phyloP scores from a whole-genome alignment of 2,797 vertebrate genomes.

The Lerista edwardsae region DNA sequence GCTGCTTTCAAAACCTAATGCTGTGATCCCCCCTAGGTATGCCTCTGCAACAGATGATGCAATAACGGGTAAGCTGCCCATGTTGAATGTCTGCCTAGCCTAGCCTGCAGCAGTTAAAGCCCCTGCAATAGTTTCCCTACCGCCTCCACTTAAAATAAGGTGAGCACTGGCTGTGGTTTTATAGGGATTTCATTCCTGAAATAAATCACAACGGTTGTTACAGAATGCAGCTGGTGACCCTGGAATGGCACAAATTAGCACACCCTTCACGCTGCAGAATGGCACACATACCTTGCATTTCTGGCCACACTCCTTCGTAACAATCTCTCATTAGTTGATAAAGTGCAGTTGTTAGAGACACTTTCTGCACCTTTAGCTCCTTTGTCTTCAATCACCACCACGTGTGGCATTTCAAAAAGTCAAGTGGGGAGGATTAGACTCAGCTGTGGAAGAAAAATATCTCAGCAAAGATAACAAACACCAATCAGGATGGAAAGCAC shows the following conservation, averaged over 20 bases:
- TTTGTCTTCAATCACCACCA: slow-evolving; percentile 29
- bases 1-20: too few relatives aligned
- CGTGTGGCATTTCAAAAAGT: slow-evolving; percentile 48
- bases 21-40: too few relatives aligned
- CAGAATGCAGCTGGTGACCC: neutral
- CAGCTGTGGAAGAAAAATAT: slow-evolving; percentile 19
- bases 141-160: neutral
- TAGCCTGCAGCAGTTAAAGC: too few relatives aligned
- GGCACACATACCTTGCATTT: slow-evolving; percentile 3
- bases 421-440: slow-evolving; percentile 41
- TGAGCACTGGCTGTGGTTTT: neutral
- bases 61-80: too few relatives aligned
- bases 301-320: neutral
- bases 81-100: too few relatives aligned
- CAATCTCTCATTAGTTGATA: slow-evolving; percentile 23
- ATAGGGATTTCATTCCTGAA: neutral
- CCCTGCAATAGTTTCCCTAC: too few relatives aligned
- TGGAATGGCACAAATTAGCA: neutral
- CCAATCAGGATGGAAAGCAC: slow-evolving; percentile 13
- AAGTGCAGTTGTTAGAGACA: neutral
- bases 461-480: slow-evolving; percentile 9
- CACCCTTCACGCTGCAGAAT: neutral
- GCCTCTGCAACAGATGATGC: too few relatives aligned
- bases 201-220: neutral
- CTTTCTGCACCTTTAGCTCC: slow-evolving; percentile 26